Base-by-base conservation (phyloP, 2,113 vertebrate genomes). In the Notechis scutatus region DNA sequence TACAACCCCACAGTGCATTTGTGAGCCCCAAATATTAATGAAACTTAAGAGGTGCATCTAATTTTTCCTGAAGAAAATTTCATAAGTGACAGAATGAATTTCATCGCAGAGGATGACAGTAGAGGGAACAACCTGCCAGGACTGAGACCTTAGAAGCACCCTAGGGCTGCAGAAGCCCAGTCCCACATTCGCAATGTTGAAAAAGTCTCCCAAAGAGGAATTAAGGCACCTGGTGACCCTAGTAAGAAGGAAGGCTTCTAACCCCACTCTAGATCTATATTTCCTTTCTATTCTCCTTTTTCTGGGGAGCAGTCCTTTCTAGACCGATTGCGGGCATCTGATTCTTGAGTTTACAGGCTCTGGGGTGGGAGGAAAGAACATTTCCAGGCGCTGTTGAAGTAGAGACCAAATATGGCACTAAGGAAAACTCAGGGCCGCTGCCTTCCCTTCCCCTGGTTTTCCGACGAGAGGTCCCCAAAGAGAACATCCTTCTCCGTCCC, bases 391-490 rank as follows among this genome's bases (percentile, higher is more conserved):
- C 24, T 90, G 55, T 81, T 4, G 92, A 90, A 90, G 59, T 61
- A 42, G 55, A 90, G 47, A 50, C 88, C 88, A 93, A 97, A 96
- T 92, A 96, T 96, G 96, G 96, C 96, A 94, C 93, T 94, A 95
- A 93, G 95, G 87, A 59, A 69, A 96, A 95, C 91, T 94, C 94
- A 95, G 95, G 94, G 95, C 93, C 91, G 95, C 94, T 89, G 93
- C 95, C 91, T 39, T 87, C 95, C 74, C 92, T 93, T 96, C 95
- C 96, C 96, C 94, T 95, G 96, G 94, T 96, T 93, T 47, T 94
- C 94, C 96, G 96, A 96, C 96, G 94, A 95, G 95, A 96, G 93
- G 94, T 95, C 96, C 93, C 96, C 92, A 88, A 97, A 95, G 96
- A 95, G 92, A 95, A 93, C 96, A 96, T 97, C 96, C 39, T 50